Conservation (phyloP, 2,888 invertebrate genomes). For the Drosophila diplacantha region DNA sequence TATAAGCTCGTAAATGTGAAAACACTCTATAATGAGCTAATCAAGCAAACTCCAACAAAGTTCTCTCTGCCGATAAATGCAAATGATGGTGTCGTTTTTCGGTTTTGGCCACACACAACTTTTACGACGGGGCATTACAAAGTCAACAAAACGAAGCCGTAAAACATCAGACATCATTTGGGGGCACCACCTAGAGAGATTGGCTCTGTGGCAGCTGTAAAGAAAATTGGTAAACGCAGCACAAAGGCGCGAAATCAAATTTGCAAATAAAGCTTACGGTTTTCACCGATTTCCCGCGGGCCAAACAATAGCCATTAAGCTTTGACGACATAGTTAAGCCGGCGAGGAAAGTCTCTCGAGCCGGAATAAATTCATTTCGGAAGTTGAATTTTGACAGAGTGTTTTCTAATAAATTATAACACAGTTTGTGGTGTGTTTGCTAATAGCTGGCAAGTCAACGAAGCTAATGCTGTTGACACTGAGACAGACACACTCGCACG, state of each 20-base stretch:
- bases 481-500: conserved; percentile 10
- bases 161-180: conserved; percentile 42
- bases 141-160: conserved; percentile 40
- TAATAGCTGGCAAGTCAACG: conserved; percentile 56
- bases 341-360: neutral
- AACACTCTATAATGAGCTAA: conserved; percentile 44
- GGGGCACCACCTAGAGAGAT: conserved; percentile 26
- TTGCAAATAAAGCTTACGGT: conserved; percentile 17
- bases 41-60: conserved; percentile 37
- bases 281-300: conserved; percentile 8
- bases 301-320: conserved; percentile 7
- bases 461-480: conserved; percentile 50
- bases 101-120: conserved; percentile 35
- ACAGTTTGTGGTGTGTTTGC: conserved; percentile 43
- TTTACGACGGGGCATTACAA: conserved; percentile 55
- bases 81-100: conserved; percentile 43
- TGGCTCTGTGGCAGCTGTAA: neutral
- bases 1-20: conserved; percentile 55
- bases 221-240: conserved; percentile 15
- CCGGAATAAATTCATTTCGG: conserved; percentile 11
- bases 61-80: conserved; percentile 38
- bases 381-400: conserved; percentile 26
- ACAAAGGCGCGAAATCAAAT: conserved; percentile 32
- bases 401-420: conserved; percentile 52
- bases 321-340: conserved; percentile 10